Base-by-base conservation (phyloP, 2,113 vertebrate species). In the Elaphurus davidianus region DNA sequence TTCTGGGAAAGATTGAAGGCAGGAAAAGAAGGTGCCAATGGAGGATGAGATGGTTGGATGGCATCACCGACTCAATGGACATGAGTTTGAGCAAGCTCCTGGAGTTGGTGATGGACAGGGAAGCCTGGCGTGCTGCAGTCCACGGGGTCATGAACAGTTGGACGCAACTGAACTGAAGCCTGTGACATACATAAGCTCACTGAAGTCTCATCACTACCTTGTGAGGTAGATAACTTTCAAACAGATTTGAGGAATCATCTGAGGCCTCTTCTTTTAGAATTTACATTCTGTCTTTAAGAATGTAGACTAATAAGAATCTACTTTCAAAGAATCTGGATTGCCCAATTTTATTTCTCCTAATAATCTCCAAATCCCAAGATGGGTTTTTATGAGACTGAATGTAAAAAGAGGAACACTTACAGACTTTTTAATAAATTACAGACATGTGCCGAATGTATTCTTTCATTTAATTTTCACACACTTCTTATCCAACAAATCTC, bases 351-450 rank as follows among this genome's bases (percentile, higher is more conserved):
- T 12, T 43, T 21, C 15, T 47, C 27, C n/a, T 55, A 92, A 64
- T 83, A 87, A 90, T 96, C 3, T 84, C 45, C 59, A 97, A 93
- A 95, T 95, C 5, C 17, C 36, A 95, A 94, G 4, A 92, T 47
- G 47, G 12, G 47, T 50, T 91, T 85, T 54, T 28, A 78, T 21
- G 55, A 94, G 19, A 86, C 15, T 55, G 9, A n/a, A 88, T 50
- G 9, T 59, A 88, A 97, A 87, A 96, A 74, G 30, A 92, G 1
- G 11, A 81, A 94, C 8, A 90, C 52, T 59, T 88, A 62, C 0
- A 94, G 7, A 96, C 30, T 85, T 89, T 43, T 64, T 89, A 60
- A 71, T 87, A 67, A 52, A 85, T 96, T 96, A 30, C 67, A 97
- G 60, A 84, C 50, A 79, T 25, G 14, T 67, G 40, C 21, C 57